Base-by-base conservation (phyloP, 2,113 vertebrate species). In the Isichthys henryi region DNA sequence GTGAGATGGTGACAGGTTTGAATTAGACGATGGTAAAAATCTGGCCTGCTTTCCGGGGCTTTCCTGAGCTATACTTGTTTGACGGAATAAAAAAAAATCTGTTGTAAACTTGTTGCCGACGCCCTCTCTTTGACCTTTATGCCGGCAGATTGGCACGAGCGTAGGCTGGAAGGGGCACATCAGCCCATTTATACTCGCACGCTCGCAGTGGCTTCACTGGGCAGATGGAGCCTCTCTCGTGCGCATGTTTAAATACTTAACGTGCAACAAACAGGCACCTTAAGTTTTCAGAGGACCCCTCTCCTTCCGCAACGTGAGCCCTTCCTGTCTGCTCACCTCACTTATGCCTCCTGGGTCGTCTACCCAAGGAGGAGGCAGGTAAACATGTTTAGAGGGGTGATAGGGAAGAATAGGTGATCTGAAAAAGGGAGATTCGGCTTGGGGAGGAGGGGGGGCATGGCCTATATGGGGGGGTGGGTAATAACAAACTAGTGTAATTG, bases 401-500 rank as follows among this genome's bases (percentile, higher is more conserved):
- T 70, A 13, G n/a, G 23, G 27, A 17, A 17, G 46, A n/a, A 4
- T 66, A 88, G 62, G 88, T 88, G 45, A 49, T 27, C n/a, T 35
- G 66, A 35, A 27, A 15, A 74, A 15, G 66, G 23, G 66, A 35
- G 1, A 15, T 10, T 27, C 9, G 0, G 23, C n/a, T 11, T 48
- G 4, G 50, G 9, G 77, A 0, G 49, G 49, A 10, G 9, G 50
- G 13, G 9, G 52, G 52, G 52, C 52, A 17, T 53, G 52, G 46
- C 8, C 45, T 80, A 31, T 74, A 49, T n/a, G 3, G 89, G 87
- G 21, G 17, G 13, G 50, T 43, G 62, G 66, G 52, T 91, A 89
- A 90, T 74, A 56, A 19, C 88, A 88, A 43, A 46, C 83, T 88
- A 89, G 10, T 58, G 53, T 93, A 94, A 92, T 90, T 89, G 92